Percentiles rank a stretch among this genome's conserved stretches.
Conservation (phyloP, 2,797 vertebrate species). For the Lateolabrax maculatus region DNA sequence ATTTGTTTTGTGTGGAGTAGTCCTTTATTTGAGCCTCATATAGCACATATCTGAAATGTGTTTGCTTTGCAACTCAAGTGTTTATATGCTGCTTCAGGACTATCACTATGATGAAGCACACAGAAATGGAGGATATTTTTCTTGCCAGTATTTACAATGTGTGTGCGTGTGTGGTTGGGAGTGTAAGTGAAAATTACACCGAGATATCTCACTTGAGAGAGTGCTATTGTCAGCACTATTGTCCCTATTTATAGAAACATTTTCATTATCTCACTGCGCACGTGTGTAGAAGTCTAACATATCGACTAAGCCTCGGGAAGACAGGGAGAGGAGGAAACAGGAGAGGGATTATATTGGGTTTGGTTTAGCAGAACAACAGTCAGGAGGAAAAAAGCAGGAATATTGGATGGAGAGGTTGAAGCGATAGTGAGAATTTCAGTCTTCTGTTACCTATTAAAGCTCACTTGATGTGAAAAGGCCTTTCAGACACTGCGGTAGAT, state of each 20-base stretch:
- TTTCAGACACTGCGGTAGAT: conserved; percentile 64
- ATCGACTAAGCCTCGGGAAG: conserved; percentile 76
- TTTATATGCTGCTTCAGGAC: conserved; percentile 69
- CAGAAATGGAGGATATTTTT: conserved; percentile 46
- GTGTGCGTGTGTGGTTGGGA: conserved; percentile 27
- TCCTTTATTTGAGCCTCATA: conserved; percentile 58
- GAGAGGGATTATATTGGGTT: conserved; percentile 68
- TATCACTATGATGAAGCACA: conserved; percentile 65
- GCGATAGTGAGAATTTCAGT: conserved; percentile 50
- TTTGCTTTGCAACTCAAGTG: conserved; percentile 73
- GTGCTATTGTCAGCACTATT: conserved; percentile 84
- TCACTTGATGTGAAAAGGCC: conserved; percentile 66
- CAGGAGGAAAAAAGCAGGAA: conserved; percentile 39
- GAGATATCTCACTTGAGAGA: conserved; percentile 81
- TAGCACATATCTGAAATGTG: conserved; percentile 60
- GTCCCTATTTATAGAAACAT: conserved; percentile 87
- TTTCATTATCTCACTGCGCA: conserved; percentile 84
- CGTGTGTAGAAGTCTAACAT: conserved; percentile 73
- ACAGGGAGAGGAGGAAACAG: conserved; percentile 63
- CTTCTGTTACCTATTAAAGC: conserved; percentile 67
- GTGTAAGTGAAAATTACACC: conserved; percentile 72
- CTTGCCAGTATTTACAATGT: conserved; percentile 44
- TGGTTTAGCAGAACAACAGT: conserved; percentile 67
- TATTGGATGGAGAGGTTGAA: conserved; percentile 63
- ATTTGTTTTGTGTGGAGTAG: conserved; percentile 46